Evolutionary conservation across 1,140 invertebrate genomes (phyloP).

Genomic region (Drosophila trapezifrons): DNA sequence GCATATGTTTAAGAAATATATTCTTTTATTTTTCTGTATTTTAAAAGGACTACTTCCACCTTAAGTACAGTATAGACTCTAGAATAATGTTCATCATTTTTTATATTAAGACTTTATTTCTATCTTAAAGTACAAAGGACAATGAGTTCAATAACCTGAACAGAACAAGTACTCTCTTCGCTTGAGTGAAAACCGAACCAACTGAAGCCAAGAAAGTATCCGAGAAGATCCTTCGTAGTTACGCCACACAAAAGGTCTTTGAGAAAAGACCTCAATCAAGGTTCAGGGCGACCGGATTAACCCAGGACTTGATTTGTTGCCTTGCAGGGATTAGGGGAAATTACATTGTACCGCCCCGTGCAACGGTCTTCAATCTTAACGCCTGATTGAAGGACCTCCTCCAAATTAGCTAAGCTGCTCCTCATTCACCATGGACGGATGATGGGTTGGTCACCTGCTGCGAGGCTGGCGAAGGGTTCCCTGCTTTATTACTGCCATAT

Average conservation of each 20-base stretch:
- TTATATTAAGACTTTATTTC: background rate
- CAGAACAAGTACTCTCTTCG: constrained; percentile 1
- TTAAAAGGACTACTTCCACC: no score
- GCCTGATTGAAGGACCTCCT: constrained; percentile 28
- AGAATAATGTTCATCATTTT: background rate
- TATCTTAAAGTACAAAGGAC: background rate
- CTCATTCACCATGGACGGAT: constrained; percentile 7
- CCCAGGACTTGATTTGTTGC: constrained; percentile 23
- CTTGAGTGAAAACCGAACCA: background rate
- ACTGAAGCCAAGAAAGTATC: background rate
- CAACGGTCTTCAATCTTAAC: constrained; percentile 14
- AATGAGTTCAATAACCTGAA: background rate
- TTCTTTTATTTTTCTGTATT: no score
- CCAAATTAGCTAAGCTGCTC: constrained; percentile 33
- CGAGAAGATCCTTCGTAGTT: constrained; percentile 1
- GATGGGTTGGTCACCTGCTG: constrained; percentile 43
- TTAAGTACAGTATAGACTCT: no score
- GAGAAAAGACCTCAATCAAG: constrained; percentile 28
- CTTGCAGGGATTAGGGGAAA: constrained; percentile 20
- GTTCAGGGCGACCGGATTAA: constrained; percentile 10
- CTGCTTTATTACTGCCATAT: constrained; percentile 26
- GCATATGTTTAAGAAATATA: background rate
- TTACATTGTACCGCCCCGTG: constrained; percentile 16
- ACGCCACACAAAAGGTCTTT: constrained; percentile 3
- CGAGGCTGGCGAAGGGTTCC: constrained; percentile 14